phyloP scores from a whole-genome alignment of 2,797 vertebrate genomes.

The Cryptoprocta ferox region DNA sequence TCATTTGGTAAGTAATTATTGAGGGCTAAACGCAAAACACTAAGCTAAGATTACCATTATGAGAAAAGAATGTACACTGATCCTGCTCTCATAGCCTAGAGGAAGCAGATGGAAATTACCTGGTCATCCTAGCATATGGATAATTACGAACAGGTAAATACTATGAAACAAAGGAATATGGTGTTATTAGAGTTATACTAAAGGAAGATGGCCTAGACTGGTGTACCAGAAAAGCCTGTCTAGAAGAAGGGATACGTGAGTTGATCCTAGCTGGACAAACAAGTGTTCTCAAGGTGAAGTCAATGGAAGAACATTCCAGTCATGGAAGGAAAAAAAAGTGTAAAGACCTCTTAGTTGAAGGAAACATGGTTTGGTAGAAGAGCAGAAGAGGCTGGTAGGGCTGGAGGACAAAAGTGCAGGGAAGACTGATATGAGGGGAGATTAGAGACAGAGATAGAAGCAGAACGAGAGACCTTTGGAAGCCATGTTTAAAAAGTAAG shows the following conservation, averaged over 20 bases:
- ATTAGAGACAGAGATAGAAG: not conserved
- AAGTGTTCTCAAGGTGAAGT: not conserved
- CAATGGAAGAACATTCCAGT: not conserved
- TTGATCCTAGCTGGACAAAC: not conserved
- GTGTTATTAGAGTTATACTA: not conserved
- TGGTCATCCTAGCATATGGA: not conserved
- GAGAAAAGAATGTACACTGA: not conserved
- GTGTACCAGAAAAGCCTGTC: not conserved
- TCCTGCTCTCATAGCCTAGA: not conserved
- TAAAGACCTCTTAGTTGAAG: not conserved
- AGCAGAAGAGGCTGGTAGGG: not conserved
- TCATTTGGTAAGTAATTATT: not conserved
- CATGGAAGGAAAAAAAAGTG: not conserved
- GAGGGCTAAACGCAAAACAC: not conserved
- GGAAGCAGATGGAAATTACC: not conserved
- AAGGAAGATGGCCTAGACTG: not conserved
- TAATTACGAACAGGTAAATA: not conserved
- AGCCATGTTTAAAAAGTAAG: not conserved
- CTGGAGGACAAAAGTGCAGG: not conserved
- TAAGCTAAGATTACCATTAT: not conserved
- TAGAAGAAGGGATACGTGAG: not conserved
- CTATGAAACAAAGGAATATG: not conserved
- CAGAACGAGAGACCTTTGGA: not conserved
- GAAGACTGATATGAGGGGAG: not conserved
- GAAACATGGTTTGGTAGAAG: not conserved